phyloP scores from a whole-genome alignment of 1,140 invertebrate genomes.

The Ceratosolen solmsi region DNA sequence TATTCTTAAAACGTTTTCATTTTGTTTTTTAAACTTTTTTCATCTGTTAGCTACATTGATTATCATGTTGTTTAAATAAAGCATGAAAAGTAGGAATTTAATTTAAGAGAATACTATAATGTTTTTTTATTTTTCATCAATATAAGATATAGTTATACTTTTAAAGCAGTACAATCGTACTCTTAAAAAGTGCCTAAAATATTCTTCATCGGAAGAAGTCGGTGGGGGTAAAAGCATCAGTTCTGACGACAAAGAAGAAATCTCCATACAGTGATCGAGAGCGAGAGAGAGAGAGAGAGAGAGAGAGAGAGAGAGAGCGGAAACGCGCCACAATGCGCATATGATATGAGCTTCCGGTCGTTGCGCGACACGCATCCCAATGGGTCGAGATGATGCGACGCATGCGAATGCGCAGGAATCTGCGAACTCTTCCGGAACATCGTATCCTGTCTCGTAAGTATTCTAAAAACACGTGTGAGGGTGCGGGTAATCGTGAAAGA shows the following conservation, averaged over 20 bases:
- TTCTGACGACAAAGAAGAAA: too few species aligned
- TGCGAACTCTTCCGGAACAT: not conserved
- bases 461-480: constrained; percentile 53
- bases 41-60: too few species aligned
- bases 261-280: constrained; percentile 25
- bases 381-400: constrained; percentile 19
- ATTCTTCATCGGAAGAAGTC: too few species aligned
- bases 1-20: not conserved
- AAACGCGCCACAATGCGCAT: constrained; percentile 68
- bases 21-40: not conserved
- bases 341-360: constrained; percentile 62
- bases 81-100: too few species aligned
- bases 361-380: constrained; percentile 39
- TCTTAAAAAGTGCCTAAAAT: too few species aligned
- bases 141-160: too few species aligned
- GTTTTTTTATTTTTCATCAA: too few species aligned
- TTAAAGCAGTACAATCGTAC: too few species aligned
- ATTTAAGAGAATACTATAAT: too few species aligned
- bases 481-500: too few species aligned
- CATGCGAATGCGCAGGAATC: not conserved
- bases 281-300: constrained; percentile 50
- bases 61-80: too few species aligned
- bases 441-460: constrained; percentile 54
- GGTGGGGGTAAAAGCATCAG: too few species aligned
- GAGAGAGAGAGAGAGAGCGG: constrained; percentile 49